Evolutionary conservation across 1,140 invertebrate species (phyloP), one percentile per base, ranked within the genome.

Genomic region (Drosophila suzukii): DNA sequence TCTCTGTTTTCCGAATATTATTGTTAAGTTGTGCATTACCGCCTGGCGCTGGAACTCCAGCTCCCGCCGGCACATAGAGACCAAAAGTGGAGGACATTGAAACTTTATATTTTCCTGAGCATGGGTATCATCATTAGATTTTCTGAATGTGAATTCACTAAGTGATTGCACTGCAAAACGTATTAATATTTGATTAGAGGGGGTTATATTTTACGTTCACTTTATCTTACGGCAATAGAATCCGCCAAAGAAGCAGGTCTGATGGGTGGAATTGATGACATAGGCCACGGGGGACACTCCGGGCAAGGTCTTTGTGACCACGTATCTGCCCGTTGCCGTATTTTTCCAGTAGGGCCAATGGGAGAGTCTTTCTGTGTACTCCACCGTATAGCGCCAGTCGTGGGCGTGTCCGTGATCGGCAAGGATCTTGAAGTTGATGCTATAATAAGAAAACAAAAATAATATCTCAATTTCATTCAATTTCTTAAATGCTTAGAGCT

Each of bases 351-450:
- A 93, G 0, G 95, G 95, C 88, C 96, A 93, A 53, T 95, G 93
- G 43, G 94, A 94, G 4, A 96, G 91, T 72, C 93, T 91, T 85
- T 96, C 95, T 2, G 93, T 94, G 77, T 96, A 96, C 67, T 93
- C 76, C 0, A 95, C 95, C 0, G 94, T 94, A 88, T 96, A 96
- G 73, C 94, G 94, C 95, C 95, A 96, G 72, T 95, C 93, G 56
- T 95, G 93, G 67, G 94, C 94, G 88, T 95, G 95, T 2, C 95
- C 95, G 77, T 93, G 94, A 89, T 96, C 95, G 0, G 93, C 84
- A 4, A 94, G 89, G 30, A 96, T 93, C 59, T 93, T 93, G 75
- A 96, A 96, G 78, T 94, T 93, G 4, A 93, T 91, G 81, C 95
- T 96, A 57, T 6, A 15, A 44, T 93, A 89, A 62, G 36, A 38